These are phyloP conservation scores for Nycticebus coucang DNA, from an alignment of 2,113 vertebrate species.

Conservation along the genomic window DNA sequence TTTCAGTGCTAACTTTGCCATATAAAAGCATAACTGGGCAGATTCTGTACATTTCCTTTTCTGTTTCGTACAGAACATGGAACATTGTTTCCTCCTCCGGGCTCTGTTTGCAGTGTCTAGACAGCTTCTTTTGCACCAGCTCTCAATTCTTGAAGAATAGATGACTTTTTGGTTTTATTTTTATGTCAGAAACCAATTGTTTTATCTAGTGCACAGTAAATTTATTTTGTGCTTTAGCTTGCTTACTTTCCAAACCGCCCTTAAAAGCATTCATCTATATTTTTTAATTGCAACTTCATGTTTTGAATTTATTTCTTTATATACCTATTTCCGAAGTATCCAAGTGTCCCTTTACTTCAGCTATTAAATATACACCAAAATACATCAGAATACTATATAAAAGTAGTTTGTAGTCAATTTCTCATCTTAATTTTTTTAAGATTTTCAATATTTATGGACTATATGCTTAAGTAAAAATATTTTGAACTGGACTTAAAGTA, in stretches of 20 bases:
- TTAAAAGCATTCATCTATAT: neutral
- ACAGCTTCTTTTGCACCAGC: neutral
- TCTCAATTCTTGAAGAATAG: neutral
- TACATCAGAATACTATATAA: neutral
- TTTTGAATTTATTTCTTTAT: neutral
- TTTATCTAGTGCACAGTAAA: neutral
- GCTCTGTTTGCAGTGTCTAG: neutral
- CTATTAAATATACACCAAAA: neutral
- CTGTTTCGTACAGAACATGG: neutral
- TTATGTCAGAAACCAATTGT: neutral
- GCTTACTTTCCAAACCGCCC: neutral
- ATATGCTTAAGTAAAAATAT: neutral
- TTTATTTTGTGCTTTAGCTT: conserved; percentile 24
- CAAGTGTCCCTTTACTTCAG: neutral
- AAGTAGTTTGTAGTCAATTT: neutral
- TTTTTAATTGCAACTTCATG: neutral
- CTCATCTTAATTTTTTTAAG: neutral
- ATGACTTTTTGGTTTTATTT: neutral
- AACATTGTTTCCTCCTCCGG: neutral
- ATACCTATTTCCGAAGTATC: neutral
- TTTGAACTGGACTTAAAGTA: neutral
- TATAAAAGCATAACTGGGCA: neutral
- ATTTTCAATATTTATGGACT: neutral
- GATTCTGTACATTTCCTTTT: neutral
- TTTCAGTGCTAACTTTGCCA: neutral